Evolutionary conservation across 2,888 invertebrate genomes (phyloP), one percentile per base, ranked within the genome.

Genomic region (Luffia ferchaultella): DNA sequence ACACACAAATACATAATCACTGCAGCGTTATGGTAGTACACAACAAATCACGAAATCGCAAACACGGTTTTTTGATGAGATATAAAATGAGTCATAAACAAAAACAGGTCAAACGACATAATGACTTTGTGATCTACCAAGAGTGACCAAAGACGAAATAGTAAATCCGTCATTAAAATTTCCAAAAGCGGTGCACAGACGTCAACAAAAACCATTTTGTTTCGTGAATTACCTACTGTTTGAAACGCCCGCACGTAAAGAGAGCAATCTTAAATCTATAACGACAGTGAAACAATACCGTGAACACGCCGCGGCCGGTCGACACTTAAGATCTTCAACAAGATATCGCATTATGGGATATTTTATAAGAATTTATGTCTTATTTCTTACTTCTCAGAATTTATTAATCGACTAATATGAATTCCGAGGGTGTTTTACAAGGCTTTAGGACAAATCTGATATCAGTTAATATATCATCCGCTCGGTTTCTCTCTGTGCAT

Each of bases 341-440:
- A 58, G 62, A 77, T 79, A 74, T 64, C n/a, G 62, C 55, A 61
- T 70, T 74, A 73, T 73, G 69, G 70, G 68, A 65, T 73, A 76
- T 77, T 76, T 76, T 76, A 77, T 73, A 71, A 70, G 76, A 80
- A 83, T 82, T 80, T 82, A 82, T 82, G 78, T 83, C 80, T 82
- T 77, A 82, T 75, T 80, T n/a, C 64, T 64, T 62, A 67, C 61
- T 83, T 82, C 83, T 68, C 55, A 58, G 83, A 80, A 82, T 77
- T 77, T 77, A 80, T 77, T 79, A 80, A 82, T 80, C 77, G 76
- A 66, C 73, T 76, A 75, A 78, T 82, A 76, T 76, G 80, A 75
- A 83, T 82, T 77, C 82, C 64, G 73, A 63, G 64, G 63, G 71
- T 70, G 79, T 69, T 71, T 68, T 63, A 66, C 61, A 60, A 55